Evolutionary conservation across 2,888 invertebrate species (phyloP).

Genomic region (Sialis fuliginosa): DNA sequence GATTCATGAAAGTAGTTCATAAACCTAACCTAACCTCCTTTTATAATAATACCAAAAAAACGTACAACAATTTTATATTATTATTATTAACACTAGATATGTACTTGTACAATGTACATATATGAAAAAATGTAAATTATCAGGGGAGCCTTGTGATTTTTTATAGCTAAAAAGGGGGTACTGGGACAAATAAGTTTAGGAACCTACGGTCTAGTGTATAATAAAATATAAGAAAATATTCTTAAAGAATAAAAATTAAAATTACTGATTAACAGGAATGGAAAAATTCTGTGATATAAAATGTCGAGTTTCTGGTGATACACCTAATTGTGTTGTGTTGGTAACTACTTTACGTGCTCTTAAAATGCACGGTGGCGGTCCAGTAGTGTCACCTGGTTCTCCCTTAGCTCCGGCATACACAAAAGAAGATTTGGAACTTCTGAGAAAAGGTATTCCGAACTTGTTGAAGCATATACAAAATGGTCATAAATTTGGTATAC

Average conservation of each 20-base stretch:
- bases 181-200: too few relatives aligned
- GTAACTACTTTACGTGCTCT: conserved; percentile 88
- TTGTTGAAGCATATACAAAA: conserved; percentile 88
- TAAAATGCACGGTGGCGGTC: conserved; percentile 99
- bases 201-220: too few relatives aligned
- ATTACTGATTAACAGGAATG: conserved; percentile 43
- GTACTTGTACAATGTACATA: too few relatives aligned
- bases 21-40: too few relatives aligned
- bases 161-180: too few relatives aligned
- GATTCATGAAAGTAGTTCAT: too few relatives aligned
- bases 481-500: conserved; percentile 72
- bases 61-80: too few relatives aligned
- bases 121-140: too few relatives aligned
- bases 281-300: conserved; percentile 98
- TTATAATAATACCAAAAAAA: too few relatives aligned
- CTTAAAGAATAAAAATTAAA: too few relatives aligned
- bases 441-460: conserved; percentile 77
- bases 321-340: conserved; percentile 78
- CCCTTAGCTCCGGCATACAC: conserved; percentile 71
- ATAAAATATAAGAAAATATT: background rate
- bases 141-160: too few relatives aligned
- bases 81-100: too few relatives aligned
- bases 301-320: conserved; percentile 71
- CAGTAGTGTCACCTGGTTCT: conserved; percentile 68
- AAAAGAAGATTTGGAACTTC: conserved; percentile 71